Evolutionary conservation across 2,113 vertebrate genomes (phyloP).

Genomic region (Pteruthius melanotis): DNA sequence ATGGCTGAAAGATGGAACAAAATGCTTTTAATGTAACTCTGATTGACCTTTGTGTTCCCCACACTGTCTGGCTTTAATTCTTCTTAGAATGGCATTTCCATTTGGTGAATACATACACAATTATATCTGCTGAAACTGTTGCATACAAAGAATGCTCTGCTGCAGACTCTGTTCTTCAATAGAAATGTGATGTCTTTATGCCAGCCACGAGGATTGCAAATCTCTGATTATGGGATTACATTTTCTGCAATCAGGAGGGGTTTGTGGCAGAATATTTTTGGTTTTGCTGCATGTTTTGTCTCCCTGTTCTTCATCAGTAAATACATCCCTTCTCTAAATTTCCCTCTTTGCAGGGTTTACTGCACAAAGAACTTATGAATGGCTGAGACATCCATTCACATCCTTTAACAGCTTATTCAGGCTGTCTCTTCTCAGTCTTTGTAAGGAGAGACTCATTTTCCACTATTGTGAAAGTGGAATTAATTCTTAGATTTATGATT

Average conservation of each 20-base stretch:
- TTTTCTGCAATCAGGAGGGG: conserved; percentile 14
- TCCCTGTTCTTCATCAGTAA: conserved; percentile 13
- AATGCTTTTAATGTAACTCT: not conserved
- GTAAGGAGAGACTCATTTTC: not conserved
- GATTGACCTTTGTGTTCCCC: conserved; percentile 41
- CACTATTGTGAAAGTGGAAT: conserved; percentile 18
- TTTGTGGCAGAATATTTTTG: conserved; percentile 29
- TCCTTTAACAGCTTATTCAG: conserved; percentile 14
- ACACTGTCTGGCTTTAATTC: conserved; percentile 42
- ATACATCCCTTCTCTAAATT: not conserved
- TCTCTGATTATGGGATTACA: conserved; percentile 46
- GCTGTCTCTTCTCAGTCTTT: conserved; percentile 3
- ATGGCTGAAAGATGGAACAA: not conserved
- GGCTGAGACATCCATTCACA: conserved; percentile 50
- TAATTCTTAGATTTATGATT: conserved; percentile 45
- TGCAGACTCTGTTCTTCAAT: not conserved
- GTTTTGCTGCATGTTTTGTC: conserved; percentile 26
- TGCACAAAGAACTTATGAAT: conserved; percentile 36
- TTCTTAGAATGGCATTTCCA: not conserved
- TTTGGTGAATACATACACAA: conserved; percentile 21
- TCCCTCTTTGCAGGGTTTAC: conserved; percentile 18
- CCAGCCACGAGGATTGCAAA: not conserved
- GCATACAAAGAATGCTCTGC: not conserved
- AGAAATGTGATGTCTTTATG: not conserved
- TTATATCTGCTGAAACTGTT: conserved; percentile 13